Conservation (phyloP, 2,797 vertebrate species). For the Esox masquinongy region DNA sequence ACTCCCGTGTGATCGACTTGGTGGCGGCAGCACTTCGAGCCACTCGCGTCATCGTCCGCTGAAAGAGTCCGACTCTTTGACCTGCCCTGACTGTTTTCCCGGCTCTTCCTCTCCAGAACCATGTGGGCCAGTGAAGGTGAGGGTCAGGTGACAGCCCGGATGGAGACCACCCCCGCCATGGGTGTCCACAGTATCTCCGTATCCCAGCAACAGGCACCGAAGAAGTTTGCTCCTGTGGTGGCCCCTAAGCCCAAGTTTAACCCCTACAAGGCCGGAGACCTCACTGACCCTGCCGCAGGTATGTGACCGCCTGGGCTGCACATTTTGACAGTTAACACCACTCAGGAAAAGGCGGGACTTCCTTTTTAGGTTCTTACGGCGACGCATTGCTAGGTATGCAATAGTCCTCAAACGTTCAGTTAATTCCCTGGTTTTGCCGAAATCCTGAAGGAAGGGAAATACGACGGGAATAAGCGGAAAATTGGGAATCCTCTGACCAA, state of each 20-base stretch:
- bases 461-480: no score
- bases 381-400: no score
- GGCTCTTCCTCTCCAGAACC: slow-evolving; percentile 62
- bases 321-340: no score
- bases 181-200: slow-evolving; percentile 93
- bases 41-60: no score
- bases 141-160: slow-evolving; percentile 88
- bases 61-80: background rate
- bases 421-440: no score
- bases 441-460: no score
- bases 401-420: no score
- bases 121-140: slow-evolving; percentile 88
- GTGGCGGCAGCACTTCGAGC: no score
- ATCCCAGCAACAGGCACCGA: slow-evolving; percentile 93
- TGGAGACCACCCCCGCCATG: slow-evolving; percentile 93
- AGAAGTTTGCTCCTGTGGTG: slow-evolving; percentile 95
- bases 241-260: slow-evolving; percentile 98
- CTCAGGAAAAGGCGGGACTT: no score
- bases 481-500: no score
- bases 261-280: slow-evolving; percentile 79
- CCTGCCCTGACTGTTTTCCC: background rate
- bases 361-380: no score
- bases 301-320: slow-evolving; percentile 21
- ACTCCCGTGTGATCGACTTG: no score
- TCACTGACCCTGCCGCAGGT: slow-evolving; percentile 79